Evolutionary conservation across 2,113 vertebrate genomes (phyloP).

Genomic region (Rhea americana): DNA sequence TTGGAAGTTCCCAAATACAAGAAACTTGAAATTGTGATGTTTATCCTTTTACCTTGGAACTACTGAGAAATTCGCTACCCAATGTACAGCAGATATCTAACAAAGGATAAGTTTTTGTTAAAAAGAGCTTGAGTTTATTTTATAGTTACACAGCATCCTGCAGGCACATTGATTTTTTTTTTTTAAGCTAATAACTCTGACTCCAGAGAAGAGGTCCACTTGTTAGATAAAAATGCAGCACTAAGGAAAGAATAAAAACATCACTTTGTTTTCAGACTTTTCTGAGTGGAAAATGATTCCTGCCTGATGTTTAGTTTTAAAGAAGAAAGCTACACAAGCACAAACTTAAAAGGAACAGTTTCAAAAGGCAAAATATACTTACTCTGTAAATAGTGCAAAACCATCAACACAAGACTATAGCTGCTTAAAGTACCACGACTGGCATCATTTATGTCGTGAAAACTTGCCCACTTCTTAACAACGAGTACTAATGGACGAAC

Average conservation of each 20-base stretch:
- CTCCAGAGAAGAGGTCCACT: slow-evolving; percentile 26
- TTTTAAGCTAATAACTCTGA: not conserved
- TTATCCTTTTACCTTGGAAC: not conserved
- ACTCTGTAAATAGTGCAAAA: slow-evolving; percentile 98
- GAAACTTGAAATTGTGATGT: not conserved
- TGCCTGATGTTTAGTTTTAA: not conserved
- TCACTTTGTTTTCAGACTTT: not conserved
- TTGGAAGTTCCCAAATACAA: not conserved
- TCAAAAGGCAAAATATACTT: slow-evolving; percentile 69
- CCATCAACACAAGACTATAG: slow-evolving; percentile 95
- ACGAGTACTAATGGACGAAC: slow-evolving; percentile 91
- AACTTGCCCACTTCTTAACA: slow-evolving; percentile 93
- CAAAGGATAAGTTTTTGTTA: not conserved
- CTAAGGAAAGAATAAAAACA: not conserved
- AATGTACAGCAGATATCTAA: not conserved
- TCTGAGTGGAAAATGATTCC: not conserved
- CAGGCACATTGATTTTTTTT: not conserved
- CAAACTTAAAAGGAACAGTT: not conserved
- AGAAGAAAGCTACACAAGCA: slow-evolving; percentile 11
- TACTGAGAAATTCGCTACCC: not conserved
- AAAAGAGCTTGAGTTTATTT: slow-evolving; percentile 41
- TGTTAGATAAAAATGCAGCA: not conserved
- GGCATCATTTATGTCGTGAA: slow-evolving; percentile 92
- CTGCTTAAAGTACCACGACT: slow-evolving; percentile 97
- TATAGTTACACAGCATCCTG: not conserved